Evolutionary conservation across 2,888 invertebrate species (phyloP), one percentile per base, ranked within the genome.

Genomic region (Xanthorhoe spadicearia): DNA sequence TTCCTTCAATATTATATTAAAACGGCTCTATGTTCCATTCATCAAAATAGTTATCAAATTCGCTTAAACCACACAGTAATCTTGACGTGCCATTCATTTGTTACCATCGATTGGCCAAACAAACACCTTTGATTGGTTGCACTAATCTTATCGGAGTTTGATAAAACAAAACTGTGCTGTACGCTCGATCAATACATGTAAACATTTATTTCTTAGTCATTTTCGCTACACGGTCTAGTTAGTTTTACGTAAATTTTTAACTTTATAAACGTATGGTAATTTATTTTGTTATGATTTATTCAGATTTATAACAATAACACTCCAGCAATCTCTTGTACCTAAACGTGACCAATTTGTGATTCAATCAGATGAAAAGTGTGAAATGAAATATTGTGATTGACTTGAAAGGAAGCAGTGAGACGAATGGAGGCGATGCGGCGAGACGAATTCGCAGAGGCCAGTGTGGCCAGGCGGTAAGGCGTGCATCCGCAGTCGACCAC

Each of bases 111-210:
- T 83, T 82, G 61, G 74, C 70, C 77, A 74, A 77, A 73, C 77
- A 69, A 18, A 70, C 76, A 77, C 76, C 61, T 64, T 32, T 64
- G 79, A 87, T 86, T 88, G 86, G 86, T 77, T 79, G 77, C 78
- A 72, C 80, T 83, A 88, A 91, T 90, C 92, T 91, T 90, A 92
- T 91, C 91, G 86, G 75, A 64, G 64, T 70, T 75, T 81, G 90
- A 90, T 90, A 90, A 88, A 86, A 82, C 81, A 79, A 82, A 85
- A 84, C 83, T 81, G 80, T 77, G 77, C 75, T 61, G 73, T 74
- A 81, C 80, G 80, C 70, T 70, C 81, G 80, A 87, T 89, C 88
- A 78, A 89, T 89, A 87, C 72, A 76, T 71, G 73, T 73, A 67
- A 73, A 73, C 74, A 73, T 74, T 46, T n/a, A 53, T 73, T 78